phyloP scores from a whole-genome alignment of 2,113 vertebrate genomes.

The Lepus europaeus region DNA sequence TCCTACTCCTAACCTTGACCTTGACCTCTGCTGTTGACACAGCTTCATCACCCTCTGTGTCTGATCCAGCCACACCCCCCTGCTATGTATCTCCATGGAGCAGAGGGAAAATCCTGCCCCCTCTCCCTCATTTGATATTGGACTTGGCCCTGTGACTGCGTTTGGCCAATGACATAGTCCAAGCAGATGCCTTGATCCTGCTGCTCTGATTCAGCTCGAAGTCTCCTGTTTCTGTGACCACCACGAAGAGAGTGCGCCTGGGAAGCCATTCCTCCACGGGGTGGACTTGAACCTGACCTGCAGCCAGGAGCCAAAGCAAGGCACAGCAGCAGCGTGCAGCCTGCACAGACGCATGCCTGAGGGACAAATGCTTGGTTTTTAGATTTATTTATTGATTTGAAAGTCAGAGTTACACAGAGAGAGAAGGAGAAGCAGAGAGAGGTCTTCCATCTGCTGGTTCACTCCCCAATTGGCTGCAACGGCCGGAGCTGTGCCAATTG shows the following conservation, averaged over 20 bases:
- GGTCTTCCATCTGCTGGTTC: no score
- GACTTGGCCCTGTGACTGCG: not conserved
- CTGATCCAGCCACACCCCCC: fast-evolving
- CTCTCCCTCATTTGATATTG: not conserved
- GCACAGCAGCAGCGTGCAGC: not conserved
- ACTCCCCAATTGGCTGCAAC: no score
- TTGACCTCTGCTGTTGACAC: not conserved
- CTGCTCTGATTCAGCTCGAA: not conserved
- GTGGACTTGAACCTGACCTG: not conserved
- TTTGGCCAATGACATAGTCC: not conserved
- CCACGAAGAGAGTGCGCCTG: not conserved
- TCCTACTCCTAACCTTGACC: not conserved
- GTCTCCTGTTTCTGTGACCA: not conserved
- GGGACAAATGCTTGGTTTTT: no score
- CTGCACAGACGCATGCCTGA: fast-evolving
- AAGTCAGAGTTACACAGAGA: no score
- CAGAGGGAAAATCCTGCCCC: fast-evolving
- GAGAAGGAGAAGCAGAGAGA: no score
- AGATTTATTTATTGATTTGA: no score
- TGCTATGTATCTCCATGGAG: fast-evolving
- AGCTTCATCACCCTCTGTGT: fast-evolving
- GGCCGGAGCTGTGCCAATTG: no score
- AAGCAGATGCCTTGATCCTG: not conserved
- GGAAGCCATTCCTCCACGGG: not conserved
- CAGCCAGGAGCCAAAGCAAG: not conserved